Percentiles rank a stretch among this genome's conserved stretches.
Evolutionary conservation across 2,113 vertebrate species (phyloP).

Genomic region (Mugil cephalus): DNA sequence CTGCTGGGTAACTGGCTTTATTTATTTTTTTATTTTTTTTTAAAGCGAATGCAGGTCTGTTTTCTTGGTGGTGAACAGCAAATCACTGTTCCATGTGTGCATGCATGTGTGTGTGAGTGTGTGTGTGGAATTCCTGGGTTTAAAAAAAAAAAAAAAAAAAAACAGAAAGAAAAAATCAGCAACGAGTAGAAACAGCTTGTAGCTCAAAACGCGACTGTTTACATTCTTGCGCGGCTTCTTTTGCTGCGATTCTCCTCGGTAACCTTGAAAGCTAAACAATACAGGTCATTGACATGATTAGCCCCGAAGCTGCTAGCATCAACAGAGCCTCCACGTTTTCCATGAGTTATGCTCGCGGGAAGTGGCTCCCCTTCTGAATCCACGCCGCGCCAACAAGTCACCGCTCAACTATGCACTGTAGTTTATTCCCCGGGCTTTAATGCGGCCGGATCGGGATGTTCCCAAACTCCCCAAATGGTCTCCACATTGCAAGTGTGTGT

Average conservation of each 20-base stretch:
- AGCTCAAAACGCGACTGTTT: conserved; percentile 67
- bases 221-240: conserved; percentile 66
- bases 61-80: conserved; percentile 28
- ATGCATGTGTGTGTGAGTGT: conserved; percentile 20
- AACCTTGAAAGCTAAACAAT: conserved; percentile 77
- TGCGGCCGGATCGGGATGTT: conserved; percentile 66
- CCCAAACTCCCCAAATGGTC: conserved; percentile 74
- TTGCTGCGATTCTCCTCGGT: conserved; percentile 64
- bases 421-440: conserved; percentile 67
- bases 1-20: neutral
- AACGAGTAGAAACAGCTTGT: conserved; percentile 63
- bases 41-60: neutral
- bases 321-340: conserved; percentile 59
- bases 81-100: conserved; percentile 43
- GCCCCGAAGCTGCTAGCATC: conserved; percentile 66
- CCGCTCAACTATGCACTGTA: conserved; percentile 66
- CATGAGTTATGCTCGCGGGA: conserved; percentile 66
- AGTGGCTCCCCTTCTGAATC: conserved; percentile 44
- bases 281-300: conserved; percentile 75
- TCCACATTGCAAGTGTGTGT: conserved; percentile 52
- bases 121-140: conserved; percentile 55
- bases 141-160: conserved; percentile 4
- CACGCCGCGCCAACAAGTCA: conserved; percentile 53
- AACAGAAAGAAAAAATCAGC: conserved; percentile 28
- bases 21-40: too few relatives aligned